A percentile compares a stretch with the other conserved stretches of the same genome.
These are phyloP conservation scores for Lepeophtheirus salmonis DNA, from an alignment of 1,140 invertebrate species.

Conservation along the genomic window DNA sequence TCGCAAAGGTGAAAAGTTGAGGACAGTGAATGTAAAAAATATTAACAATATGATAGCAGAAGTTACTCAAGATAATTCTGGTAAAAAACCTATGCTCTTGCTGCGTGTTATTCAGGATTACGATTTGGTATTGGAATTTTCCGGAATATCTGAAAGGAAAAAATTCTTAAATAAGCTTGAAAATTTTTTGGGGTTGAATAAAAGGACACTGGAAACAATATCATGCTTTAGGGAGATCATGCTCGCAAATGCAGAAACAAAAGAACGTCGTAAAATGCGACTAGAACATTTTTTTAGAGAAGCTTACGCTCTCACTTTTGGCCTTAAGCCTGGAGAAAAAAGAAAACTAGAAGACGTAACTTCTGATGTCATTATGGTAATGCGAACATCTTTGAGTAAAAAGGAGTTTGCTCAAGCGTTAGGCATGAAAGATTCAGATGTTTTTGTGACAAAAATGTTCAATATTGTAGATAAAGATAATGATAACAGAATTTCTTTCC, in stretches of 20 bases:
- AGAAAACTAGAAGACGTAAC: conserved; percentile 45
- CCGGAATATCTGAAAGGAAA: conserved; percentile 51
- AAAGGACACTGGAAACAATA: conserved; percentile 51
- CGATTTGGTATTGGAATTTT: conserved; percentile 85
- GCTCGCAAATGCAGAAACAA: conserved; percentile 79
- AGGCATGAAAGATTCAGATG: conserved; percentile 83
- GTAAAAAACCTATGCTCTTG: conserved; percentile 59
- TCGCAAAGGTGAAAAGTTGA: conserved; percentile 65
- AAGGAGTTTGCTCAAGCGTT: conserved; percentile 90
- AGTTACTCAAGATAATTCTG: conserved; percentile 41
- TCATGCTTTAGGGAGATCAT: conserved; percentile 56
- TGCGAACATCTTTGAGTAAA: conserved; percentile 79
- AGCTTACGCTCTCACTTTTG: conserved; percentile 86
- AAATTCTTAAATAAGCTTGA: conserved; percentile 82
- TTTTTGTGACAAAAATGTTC: conserved; percentile 98
- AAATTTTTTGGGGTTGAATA: conserved; percentile 55
- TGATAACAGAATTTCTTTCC: conserved; percentile 86
- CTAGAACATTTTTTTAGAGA: conserved; percentile 96
- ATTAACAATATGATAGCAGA: conserved; percentile 56
- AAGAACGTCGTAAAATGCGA: conserved; percentile 75
- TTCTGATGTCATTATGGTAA: conserved; percentile 68
- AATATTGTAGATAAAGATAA: conserved; percentile 92
- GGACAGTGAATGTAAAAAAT: conserved; percentile 41
- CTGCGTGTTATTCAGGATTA: conserved; percentile 76
- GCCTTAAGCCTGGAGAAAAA: conserved; percentile 43